phyloP scores from a whole-genome alignment of 2,888 invertebrate genomes.

The Agrotis puta region DNA sequence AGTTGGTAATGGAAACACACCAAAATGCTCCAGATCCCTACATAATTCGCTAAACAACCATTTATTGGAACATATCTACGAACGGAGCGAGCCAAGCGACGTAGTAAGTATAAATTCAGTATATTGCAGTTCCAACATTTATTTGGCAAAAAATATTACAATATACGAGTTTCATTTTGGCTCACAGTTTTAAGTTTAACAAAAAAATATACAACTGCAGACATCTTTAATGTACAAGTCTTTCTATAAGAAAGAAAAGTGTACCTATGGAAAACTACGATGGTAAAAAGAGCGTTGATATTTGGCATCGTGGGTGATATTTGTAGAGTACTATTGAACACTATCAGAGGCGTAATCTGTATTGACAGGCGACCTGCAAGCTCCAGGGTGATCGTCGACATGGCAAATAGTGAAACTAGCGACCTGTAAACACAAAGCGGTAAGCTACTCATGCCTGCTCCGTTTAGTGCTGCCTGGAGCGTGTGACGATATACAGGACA shows the following conservation, averaged over 20 bases:
- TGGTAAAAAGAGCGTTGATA: conserved; percentile 33
- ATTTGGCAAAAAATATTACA: conserved; percentile 68
- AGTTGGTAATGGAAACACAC: conserved; percentile 68
- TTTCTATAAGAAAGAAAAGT: conserved; percentile 16
- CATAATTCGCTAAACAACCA: conserved; percentile 64
- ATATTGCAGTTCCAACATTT: conserved; percentile 68
- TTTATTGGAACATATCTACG: conserved; percentile 68
- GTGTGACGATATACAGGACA: conserved; percentile 36
- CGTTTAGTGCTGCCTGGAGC: conserved; percentile 53
- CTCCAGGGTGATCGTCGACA: conserved; percentile 53
- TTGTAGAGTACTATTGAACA: conserved; percentile 41
- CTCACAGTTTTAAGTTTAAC: conserved; percentile 46
- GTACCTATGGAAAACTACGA: neutral
- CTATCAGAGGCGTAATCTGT: conserved; percentile 60
- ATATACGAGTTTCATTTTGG: conserved; percentile 58
- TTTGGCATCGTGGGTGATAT: conserved; percentile 20
- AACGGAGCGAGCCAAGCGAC: conserved; percentile 66
- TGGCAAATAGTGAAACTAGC: conserved; percentile 65
- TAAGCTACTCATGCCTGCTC: conserved; percentile 60
- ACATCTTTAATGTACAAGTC: conserved; percentile 32
- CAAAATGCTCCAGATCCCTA: conserved; percentile 53
- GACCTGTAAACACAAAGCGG: conserved; percentile 68
- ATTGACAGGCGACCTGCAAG: conserved; percentile 61
- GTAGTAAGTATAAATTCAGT: conserved; percentile 71
- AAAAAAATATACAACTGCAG: conserved; percentile 45